Conservation (phyloP, 2,113 vertebrate species). For the Pelodiscus sinensis region DNA sequence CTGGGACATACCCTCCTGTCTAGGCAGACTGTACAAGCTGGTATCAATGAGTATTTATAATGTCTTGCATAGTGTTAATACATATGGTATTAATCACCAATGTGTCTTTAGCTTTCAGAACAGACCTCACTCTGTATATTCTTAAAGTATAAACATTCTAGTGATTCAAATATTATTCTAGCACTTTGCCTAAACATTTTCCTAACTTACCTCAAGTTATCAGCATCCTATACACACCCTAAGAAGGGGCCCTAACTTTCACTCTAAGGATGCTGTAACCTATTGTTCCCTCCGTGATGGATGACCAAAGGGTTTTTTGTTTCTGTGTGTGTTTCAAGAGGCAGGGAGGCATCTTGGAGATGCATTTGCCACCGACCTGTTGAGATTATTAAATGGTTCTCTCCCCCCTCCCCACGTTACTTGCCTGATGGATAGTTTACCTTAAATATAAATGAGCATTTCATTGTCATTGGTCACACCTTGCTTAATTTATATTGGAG, state of each 20-base stretch:
- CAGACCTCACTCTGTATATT: no score
- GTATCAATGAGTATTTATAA: no score
- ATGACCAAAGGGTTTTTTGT: not conserved
- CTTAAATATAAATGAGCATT: not conserved
- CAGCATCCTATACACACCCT: not conserved
- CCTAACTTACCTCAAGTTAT: not conserved
- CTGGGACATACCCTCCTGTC: no score
- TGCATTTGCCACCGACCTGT: not conserved
- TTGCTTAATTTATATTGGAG: not conserved
- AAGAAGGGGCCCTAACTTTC: not conserved
- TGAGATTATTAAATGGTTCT: not conserved
- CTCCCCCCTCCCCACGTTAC: not conserved
- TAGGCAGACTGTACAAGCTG: no score
- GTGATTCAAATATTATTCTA: not conserved
- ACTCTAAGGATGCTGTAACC: not conserved
- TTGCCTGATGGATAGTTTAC: not conserved
- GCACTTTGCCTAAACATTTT: not conserved
- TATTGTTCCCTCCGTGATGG: not conserved
- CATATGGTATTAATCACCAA: no score
- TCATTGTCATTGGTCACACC: not conserved
- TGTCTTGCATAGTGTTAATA: no score
- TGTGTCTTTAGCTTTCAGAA: no score
- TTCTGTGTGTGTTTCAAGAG: not conserved
- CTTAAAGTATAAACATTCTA: not conserved
- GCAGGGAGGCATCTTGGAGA: not conserved